These are phyloP conservation scores for Drosophila mulleri DNA, from an alignment of 2,888 invertebrate species.

Conservation along the genomic window DNA sequence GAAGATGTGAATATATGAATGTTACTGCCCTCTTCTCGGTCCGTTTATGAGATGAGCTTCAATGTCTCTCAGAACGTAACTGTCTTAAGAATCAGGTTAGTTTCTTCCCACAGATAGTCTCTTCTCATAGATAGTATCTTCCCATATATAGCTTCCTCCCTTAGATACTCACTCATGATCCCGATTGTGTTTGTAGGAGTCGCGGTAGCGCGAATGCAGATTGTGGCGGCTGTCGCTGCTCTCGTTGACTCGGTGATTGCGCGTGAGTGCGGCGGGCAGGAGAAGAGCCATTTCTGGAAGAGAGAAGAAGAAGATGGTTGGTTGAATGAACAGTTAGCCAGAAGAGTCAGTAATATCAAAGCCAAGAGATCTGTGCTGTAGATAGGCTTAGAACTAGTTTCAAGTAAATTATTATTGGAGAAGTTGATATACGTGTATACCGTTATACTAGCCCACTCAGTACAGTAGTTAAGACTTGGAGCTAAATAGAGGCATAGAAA, in stretches of 20 bases:
- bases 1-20: too few species aligned
- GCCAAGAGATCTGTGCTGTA: too few species aligned
- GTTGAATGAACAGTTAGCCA: constrained; percentile 1
- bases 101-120: background rate
- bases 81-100: too few species aligned
- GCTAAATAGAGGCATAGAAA: too few species aligned
- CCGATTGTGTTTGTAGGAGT: constrained; percentile 88
- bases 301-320: constrained; percentile 33
- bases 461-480: too few species aligned
- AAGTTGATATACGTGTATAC: too few species aligned
- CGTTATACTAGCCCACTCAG: too few species aligned
- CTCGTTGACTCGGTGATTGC: constrained; percentile 91
- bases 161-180: constrained; percentile 84
- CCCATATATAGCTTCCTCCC: background rate
- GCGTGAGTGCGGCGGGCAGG: constrained; percentile 91
- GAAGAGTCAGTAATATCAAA: background rate
- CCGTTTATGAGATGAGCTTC: too few species aligned
- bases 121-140: background rate
- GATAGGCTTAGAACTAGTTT: too few species aligned
- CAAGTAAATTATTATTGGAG: too few species aligned
- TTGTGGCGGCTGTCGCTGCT: constrained; percentile 93
- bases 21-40: too few species aligned
- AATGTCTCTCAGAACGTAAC: too few species aligned
- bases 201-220: constrained; percentile 90
- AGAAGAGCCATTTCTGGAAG: constrained; percentile 93